Conservation (phyloP, 2,888 invertebrate genomes). For the Willowsia nigromaculata region DNA sequence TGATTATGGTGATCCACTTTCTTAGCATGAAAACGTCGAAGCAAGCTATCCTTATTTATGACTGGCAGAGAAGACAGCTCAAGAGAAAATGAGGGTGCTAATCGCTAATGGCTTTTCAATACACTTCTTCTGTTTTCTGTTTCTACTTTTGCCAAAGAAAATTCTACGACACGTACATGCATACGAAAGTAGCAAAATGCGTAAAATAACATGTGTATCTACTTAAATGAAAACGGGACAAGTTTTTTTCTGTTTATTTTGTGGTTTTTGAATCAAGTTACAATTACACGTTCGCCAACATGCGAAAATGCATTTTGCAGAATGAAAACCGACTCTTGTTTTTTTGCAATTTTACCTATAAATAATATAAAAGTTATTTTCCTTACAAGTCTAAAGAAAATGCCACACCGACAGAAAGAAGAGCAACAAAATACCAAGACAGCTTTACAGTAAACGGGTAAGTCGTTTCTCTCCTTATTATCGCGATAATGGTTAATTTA, state of each 20-base stretch:
- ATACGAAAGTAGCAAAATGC: conserved; percentile 10
- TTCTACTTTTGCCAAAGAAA: background rate
- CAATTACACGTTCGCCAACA: conserved; percentile 8
- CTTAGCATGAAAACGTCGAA: conserved; percentile 25
- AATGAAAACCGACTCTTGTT: background rate
- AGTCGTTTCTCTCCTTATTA: conserved; percentile 4
- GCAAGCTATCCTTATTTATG: conserved; percentile 55
- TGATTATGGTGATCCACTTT: conserved; percentile 62
- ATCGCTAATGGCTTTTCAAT: conserved; percentile 68
- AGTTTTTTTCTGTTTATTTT: conserved; percentile 27
- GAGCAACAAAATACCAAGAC: background rate
- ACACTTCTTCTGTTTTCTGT: background rate
- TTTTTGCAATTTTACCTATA: background rate
- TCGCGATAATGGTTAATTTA: conserved; percentile 56
- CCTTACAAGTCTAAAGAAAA: background rate
- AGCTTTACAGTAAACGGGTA: background rate
- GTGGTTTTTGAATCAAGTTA: conserved; percentile 19
- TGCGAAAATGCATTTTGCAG: conserved; percentile 10
- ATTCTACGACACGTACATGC: background rate
- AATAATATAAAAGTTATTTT: background rate
- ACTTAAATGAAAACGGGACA: conserved; percentile 60
- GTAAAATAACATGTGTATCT: conserved; percentile 50
- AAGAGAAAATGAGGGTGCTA: conserved; percentile 54
- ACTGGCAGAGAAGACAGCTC: conserved; percentile 3
- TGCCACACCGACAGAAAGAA: background rate